Percentiles rank a stretch among this genome's conserved stretches.
Evolutionary conservation across 1,140 invertebrate species (phyloP).

Genomic region (Diploscapter pachys): DNA sequence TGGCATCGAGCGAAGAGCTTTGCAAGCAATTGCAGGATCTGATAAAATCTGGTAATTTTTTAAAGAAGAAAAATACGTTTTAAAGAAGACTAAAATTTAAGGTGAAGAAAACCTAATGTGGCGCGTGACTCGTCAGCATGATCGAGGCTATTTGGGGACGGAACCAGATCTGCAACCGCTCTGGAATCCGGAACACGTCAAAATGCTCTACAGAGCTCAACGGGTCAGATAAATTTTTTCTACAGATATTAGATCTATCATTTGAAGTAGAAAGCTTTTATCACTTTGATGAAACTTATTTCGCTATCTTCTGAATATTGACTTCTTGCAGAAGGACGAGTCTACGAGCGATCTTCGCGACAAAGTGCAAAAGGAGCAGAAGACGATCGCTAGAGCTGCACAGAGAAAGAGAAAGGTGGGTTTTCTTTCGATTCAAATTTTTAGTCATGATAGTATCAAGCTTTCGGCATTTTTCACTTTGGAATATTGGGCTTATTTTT

Average conservation of each 20-base stretch:
- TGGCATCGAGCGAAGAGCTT: constrained; percentile 42
- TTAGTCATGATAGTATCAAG: no score
- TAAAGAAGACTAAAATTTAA: no score
- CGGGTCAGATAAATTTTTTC: constrained; percentile 11
- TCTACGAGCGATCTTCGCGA: constrained; percentile 33
- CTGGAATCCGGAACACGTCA: constrained; percentile 44
- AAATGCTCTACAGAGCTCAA: constrained; percentile 39
- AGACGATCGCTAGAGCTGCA: constrained; percentile 38
- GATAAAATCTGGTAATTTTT: constrained; percentile 9
- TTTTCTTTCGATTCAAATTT: no score
- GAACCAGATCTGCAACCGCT: constrained; percentile 41
- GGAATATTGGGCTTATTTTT: no score
- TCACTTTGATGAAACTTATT: no score
- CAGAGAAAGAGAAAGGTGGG: constrained; percentile 35
- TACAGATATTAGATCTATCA: not conserved
- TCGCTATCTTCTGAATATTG: not conserved
- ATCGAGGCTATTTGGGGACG: no score
- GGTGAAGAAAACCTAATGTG: no score
- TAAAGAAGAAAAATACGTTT: no score
- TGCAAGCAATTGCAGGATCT: constrained; percentile 48
- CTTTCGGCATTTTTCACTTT: no score
- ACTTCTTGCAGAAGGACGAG: constrained; percentile 42
- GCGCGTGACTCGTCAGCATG: no score
- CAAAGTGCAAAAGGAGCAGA: constrained; percentile 43
- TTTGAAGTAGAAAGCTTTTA: not conserved